phyloP scores from a whole-genome alignment of 2,888 invertebrate species.

The Anticlea derivata region DNA sequence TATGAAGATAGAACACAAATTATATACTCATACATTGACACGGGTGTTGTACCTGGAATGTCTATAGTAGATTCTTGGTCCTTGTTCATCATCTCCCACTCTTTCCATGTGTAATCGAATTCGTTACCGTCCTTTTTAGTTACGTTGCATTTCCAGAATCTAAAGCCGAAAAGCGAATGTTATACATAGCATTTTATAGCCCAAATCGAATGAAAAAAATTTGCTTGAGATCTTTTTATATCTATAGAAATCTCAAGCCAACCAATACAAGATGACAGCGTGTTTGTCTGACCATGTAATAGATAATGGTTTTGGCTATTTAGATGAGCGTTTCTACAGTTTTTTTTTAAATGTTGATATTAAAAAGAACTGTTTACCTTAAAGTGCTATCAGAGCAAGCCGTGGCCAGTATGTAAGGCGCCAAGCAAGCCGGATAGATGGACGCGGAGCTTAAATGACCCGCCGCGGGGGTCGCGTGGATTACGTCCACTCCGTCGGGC shows the following conservation, averaged over 20 bases:
- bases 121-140: constrained; percentile 77
- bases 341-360: too few relatives aligned
- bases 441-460: constrained; percentile 98
- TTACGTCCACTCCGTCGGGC: constrained; percentile 95
- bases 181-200: not conserved
- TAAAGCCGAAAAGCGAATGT: constrained; percentile 39
- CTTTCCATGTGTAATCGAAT: constrained; percentile 89
- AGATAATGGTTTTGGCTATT: too few relatives aligned
- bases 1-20: not conserved
- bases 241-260: too few relatives aligned
- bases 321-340: too few relatives aligned
- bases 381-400: constrained; percentile 97
- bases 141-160: constrained; percentile 94
- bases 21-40: constrained; percentile 3
- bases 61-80: constrained; percentile 86
- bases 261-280: too few relatives aligned
- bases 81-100: constrained; percentile 95
- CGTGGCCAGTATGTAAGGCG: constrained; percentile 97
- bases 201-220: too few relatives aligned
- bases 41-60: constrained; percentile 85
- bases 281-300: too few relatives aligned
- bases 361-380: too few relatives aligned
- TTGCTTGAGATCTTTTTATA: too few relatives aligned
- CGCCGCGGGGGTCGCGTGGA: constrained; percentile 97
- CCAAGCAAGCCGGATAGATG: constrained; percentile 99